Evolutionary conservation across 1,140 invertebrate genomes (phyloP), one percentile per base, ranked within the genome.

Genomic region (Physella acuta): DNA sequence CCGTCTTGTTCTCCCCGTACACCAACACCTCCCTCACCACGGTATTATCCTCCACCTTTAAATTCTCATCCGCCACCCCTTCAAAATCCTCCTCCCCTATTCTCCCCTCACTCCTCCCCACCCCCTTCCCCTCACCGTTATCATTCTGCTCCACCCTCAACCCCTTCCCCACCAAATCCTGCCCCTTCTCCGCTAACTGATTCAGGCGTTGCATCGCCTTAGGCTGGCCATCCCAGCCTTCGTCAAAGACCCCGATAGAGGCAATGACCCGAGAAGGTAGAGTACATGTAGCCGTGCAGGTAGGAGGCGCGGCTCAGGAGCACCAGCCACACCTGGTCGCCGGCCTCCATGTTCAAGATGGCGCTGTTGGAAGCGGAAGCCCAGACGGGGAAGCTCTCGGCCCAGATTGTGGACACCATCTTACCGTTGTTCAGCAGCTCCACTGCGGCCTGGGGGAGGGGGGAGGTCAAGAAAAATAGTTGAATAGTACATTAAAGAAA

Each of bases 221-320:
- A 16, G 14, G 4, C 16, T 3, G 33, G 11, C n/a, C 33, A 39
- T 16, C 56, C 26, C 39, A 51, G n/a, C 71, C 71, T 58, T 70
- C 66, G 5, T 76, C 72, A 37, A 74, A 68, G 55, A 72, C 73
- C 34, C 71, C 53, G 74, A 83, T 59, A 84, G 37, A 84, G 74
- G 20, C 80, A 70, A 65, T 77, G 75, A 30, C 83, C 83, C 62
- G 82, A 84, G 70, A 84, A 85, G 17, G 79, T 82, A 17, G 81
- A 76, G 69, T 85, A 85, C 83, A 85, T 84, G 76, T 82, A 85
- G 28, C 83, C 83, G 75, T 83, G 79, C 31, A 84, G 74, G 64
- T 75, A 79, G 20, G 82, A 76, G 0, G 82, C 82, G 1, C 76
- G 70, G 63, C 75, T 68, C 11, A 81, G 76, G 30, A 77, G 67